These are phyloP conservation scores for Pheosia tremula DNA, from an alignment of 2,888 invertebrate genomes.

Conservation along the genomic window DNA sequence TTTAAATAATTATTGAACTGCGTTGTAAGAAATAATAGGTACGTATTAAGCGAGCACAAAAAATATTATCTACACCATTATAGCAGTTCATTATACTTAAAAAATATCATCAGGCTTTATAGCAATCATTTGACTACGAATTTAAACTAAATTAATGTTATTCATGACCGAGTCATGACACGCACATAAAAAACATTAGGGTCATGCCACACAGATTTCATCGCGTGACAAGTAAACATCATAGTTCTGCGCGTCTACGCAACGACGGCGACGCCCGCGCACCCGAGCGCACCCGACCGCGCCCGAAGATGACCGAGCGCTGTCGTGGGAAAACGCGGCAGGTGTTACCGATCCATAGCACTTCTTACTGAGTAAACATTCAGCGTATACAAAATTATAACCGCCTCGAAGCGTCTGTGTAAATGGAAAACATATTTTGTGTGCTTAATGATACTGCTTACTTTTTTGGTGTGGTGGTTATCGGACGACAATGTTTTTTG, in stretches of 20 bases:
- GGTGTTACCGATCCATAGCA: constrained; percentile 81
- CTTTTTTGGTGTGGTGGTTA: constrained; percentile 79
- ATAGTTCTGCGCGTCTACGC: constrained; percentile 45
- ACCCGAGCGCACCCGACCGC: constrained; percentile 54
- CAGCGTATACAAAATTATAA: constrained; percentile 83
- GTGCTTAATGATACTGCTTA: constrained; percentile 82
- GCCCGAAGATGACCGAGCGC: constrained; percentile 71
- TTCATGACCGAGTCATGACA: constrained; percentile 44
- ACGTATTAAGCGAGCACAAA: background rate
- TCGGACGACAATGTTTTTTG: constrained; percentile 72
- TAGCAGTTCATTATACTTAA: background rate
- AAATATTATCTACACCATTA: background rate
- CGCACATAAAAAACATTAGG: constrained; percentile 52
- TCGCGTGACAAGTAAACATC: constrained; percentile 59
- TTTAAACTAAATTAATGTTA: constrained; percentile 28
- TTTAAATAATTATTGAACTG: background rate
- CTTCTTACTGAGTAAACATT: constrained; percentile 84
- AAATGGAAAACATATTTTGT: constrained; percentile 85
- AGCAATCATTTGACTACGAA: constrained; percentile 1
- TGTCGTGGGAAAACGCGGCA: constrained; percentile 81
- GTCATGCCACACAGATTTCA: constrained; percentile 51
- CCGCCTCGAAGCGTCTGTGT: constrained; percentile 80
- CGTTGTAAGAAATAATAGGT: background rate
- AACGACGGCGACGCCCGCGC: constrained; percentile 52
- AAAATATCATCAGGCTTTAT: background rate